Base-by-base conservation (phyloP, 2,888 invertebrate species). In the Cerceris ruficornis region DNA sequence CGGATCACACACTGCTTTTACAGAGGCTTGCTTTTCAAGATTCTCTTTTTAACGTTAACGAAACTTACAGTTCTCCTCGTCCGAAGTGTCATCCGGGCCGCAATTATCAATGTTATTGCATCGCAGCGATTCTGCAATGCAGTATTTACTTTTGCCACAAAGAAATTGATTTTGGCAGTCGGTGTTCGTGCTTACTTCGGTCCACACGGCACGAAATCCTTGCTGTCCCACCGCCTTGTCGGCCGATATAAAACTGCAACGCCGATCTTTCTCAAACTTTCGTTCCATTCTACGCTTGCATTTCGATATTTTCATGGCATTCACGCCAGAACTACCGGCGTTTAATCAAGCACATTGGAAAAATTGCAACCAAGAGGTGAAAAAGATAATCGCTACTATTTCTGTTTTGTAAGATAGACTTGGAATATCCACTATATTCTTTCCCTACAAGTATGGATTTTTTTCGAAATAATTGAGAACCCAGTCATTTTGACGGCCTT, bases 181-280 rank as follows among this genome's bases (percentile, higher is more conserved):
- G 81, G 92, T 93, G 77, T 95, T 95, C 87, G 94, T 94, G 67
- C 92, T 92, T 87, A 98, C 96, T 94, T 99, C 98, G 74, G 98
- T 98, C 98, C 98, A 99, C 67, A 98, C 95, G 61, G 98, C 96
- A 90, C 96, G 95, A 94, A 98, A 99, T 77, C 98, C 99, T 92
- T 96, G 95, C 88, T 97, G 97, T 83, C 98, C 98, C 79, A 98
- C 97, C 58, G 98, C 97, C 94, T 98, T 98, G 93, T 98, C 98
- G 77, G 98, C 98, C 91, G 98, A 97, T 92, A 98, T 96, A 93
- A 98, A 98, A 93, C 98, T 98, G 93, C 13, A 92, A 91, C 80
- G 67, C 57, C 39, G n/a, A 28, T 28, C 28, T 28, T 28, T 28
- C 28, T 28, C 4, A 28, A 28, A 28, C 28, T 28, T 28, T 28